These are phyloP conservation scores for Cydia splendana DNA, from an alignment of 1,140 invertebrate genomes.

Conservation along the genomic window DNA sequence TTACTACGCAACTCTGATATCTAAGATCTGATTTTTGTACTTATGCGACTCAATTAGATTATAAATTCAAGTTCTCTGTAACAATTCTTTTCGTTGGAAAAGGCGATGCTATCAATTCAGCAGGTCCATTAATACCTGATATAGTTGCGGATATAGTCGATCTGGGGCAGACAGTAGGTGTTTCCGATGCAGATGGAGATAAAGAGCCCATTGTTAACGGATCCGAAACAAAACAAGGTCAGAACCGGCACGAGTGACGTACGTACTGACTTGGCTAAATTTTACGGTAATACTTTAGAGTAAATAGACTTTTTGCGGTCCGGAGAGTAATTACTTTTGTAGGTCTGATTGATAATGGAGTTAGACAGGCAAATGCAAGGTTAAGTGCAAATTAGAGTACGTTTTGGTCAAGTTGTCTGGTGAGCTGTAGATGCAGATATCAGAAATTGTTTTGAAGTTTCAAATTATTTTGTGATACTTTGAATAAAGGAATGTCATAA, in stretches of 20 bases:
- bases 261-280: background rate
- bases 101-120: background rate
- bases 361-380: constrained; percentile 6
- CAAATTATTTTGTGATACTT: background rate
- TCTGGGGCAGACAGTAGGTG: constrained; percentile 21
- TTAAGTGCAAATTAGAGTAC: background rate
- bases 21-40: constrained; percentile 12
- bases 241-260: constrained; percentile 1
- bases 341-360: constrained; percentile 11
- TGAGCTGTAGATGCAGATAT: background rate
- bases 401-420: background rate
- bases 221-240: constrained; percentile 25
- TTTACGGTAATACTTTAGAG: constrained; percentile 5
- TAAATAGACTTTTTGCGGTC: background rate
- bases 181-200: constrained; percentile 19
- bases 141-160: constrained; percentile 24
- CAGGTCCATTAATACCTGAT: constrained; percentile 18
- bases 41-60: constrained; percentile 6
- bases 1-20: background rate
- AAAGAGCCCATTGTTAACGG: constrained; percentile 18
- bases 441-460: background rate
- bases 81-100: background rate
- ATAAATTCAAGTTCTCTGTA: background rate
- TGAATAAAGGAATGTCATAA: too few relatives aligned
- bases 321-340: constrained; percentile 11